Percentiles rank a stretch among this genome's conserved stretches.
These are phyloP conservation scores for Marisa cornuarietis DNA, from an alignment of 1,140 invertebrate species.

Conservation along the genomic window DNA sequence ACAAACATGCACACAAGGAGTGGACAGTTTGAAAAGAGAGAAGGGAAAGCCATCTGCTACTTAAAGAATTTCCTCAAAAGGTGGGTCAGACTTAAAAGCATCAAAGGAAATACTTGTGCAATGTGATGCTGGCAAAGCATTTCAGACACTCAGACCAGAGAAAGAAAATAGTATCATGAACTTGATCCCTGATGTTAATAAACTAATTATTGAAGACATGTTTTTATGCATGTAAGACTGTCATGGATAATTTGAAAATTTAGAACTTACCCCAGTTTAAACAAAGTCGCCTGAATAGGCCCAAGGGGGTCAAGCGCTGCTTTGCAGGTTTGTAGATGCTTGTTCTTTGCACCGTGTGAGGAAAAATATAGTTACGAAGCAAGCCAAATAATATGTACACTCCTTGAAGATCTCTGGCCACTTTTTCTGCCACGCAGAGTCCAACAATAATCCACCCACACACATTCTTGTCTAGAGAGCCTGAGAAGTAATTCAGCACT, in stretches of 20 bases:
- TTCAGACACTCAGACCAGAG: too few species aligned
- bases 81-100: too few species aligned
- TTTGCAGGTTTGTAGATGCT: slow-evolving; percentile 31
- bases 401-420: slow-evolving; percentile 55
- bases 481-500: slow-evolving; percentile 29
- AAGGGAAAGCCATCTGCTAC: too few species aligned
- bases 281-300: slow-evolving; percentile 50
- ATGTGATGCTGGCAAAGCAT: too few species aligned
- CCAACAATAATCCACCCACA: slow-evolving; percentile 54
- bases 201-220: too few species aligned
- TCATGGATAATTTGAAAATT: not conserved
- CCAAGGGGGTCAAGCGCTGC: slow-evolving; percentile 42
- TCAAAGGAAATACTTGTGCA: too few species aligned
- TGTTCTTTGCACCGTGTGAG: slow-evolving; percentile 30
- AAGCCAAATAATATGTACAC: slow-evolving; percentile 61
- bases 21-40: not conserved
- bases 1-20: not conserved
- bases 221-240: too few species aligned
- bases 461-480: slow-evolving; percentile 31
- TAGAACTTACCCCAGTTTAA: slow-evolving; percentile 57
- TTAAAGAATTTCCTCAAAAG: too few species aligned
- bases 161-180: too few species aligned
- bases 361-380: slow-evolving; percentile 59
- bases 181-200: too few species aligned
- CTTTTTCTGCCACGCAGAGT: slow-evolving; percentile 55